phyloP scores from a whole-genome alignment of 2,888 invertebrate species.

The Nesidiocoris tenuis region DNA sequence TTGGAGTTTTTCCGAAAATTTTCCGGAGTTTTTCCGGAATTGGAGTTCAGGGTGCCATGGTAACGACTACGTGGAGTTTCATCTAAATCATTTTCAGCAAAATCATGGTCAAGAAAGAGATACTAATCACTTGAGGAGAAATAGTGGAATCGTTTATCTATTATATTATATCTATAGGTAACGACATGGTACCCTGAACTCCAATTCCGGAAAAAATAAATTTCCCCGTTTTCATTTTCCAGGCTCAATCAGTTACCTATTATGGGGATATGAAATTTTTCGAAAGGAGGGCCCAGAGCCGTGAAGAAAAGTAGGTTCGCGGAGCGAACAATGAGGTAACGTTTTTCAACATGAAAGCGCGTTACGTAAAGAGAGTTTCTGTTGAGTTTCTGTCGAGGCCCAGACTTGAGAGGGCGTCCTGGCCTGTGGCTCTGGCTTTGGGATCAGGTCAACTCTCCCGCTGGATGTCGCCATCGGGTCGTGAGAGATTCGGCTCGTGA shows the following conservation, averaged over 20 bases:
- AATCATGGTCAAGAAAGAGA: too few relatives aligned
- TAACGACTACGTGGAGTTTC: too few relatives aligned
- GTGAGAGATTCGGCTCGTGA: background rate
- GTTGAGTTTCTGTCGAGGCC: background rate
- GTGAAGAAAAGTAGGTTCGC: conserved; percentile 37
- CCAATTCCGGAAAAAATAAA: too few relatives aligned
- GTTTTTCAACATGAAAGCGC: conserved; percentile 41
- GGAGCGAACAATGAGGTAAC: conserved; percentile 39
- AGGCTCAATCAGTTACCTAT: background rate
- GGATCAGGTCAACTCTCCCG: background rate
- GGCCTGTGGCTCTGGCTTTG: background rate
- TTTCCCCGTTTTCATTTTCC: too few relatives aligned
- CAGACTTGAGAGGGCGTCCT: background rate
- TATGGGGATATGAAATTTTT: background rate
- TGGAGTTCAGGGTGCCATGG: too few relatives aligned
- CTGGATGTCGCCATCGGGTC: background rate
- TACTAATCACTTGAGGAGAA: too few relatives aligned
- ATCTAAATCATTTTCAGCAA: too few relatives aligned
- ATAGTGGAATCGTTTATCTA: too few relatives aligned
- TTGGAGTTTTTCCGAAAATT: too few relatives aligned
- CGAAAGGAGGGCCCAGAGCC: background rate
- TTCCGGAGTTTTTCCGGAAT: too few relatives aligned
- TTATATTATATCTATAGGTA: too few relatives aligned
- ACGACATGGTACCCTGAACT: too few relatives aligned
- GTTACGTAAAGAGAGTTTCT: conserved; percentile 28